Percentiles rank a stretch among this genome's conserved stretches.
These are phyloP conservation scores for Ariopsis seemanni DNA, from an alignment of 2,113 vertebrate species.

Conservation along the genomic window DNA sequence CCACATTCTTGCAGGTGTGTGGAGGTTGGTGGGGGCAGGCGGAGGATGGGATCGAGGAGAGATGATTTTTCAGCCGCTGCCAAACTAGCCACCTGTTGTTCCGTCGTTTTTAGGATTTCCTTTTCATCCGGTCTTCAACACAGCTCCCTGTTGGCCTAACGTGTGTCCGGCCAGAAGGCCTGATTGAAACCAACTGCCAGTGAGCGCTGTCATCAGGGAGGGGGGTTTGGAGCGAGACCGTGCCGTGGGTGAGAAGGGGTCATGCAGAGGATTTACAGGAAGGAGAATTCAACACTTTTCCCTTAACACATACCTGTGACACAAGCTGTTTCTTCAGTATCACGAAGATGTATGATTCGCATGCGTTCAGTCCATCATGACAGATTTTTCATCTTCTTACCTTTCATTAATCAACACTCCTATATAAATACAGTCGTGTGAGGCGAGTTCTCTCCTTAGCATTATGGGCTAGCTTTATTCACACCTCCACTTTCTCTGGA, in stretches of 20 bases:
- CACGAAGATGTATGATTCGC: not conserved
- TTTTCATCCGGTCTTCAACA: slow-evolving; percentile 66
- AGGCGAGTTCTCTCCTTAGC: not conserved
- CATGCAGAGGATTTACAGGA: slow-evolving; percentile 31
- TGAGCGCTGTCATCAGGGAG: slow-evolving; percentile 43
- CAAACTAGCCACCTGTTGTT: slow-evolving; percentile 66
- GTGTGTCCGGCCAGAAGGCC: slow-evolving; percentile 60
- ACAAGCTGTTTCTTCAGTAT: slow-evolving; percentile 24
- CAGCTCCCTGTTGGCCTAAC: slow-evolving; percentile 60
- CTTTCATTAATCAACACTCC: not conserved
- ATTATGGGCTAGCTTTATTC: not conserved
- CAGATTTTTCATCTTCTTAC: not conserved
- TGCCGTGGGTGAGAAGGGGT: slow-evolving; percentile 16
- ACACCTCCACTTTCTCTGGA: not conserved
- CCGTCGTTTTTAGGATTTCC: slow-evolving; percentile 65
- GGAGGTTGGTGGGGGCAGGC: slow-evolving; percentile 14
- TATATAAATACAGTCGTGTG: not conserved
- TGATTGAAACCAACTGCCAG: slow-evolving; percentile 69
- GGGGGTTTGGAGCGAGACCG: not conserved
- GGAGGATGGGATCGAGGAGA: not conserved
- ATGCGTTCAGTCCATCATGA: not conserved
- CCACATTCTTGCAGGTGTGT: slow-evolving; percentile 40
- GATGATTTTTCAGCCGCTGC: slow-evolving; percentile 39
- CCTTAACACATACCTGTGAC: slow-evolving; percentile 25
- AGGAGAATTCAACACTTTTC: slow-evolving; percentile 34